Percentiles rank a stretch among this genome's conserved stretches.
phyloP scores from a whole-genome alignment of 92 coral and sea anemone species.

The Porites divaricata region DNA sequence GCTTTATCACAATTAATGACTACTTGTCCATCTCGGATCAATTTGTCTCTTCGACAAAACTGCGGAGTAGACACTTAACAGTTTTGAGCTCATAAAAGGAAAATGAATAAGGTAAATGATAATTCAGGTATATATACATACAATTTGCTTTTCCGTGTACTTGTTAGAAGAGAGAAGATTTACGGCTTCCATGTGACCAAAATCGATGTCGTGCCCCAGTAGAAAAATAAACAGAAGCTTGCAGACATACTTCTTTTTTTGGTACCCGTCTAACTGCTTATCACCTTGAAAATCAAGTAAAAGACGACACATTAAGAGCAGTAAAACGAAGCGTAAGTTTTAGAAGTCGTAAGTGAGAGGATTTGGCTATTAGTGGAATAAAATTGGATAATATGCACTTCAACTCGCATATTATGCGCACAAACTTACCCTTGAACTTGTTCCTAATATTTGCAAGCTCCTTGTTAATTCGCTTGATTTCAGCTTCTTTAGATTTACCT shows the following conservation, averaged over 20 bases:
- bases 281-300: conserved; percentile 67
- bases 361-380: not conserved
- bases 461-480: conserved; percentile 94
- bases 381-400: not conserved
- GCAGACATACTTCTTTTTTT: conserved; percentile 98
- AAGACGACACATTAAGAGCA: not conserved
- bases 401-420: not conserved
- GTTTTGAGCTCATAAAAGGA: not conserved
- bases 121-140: conserved; percentile 56
- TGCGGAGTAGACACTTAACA: no score
- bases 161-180: conserved; percentile 96
- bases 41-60: not conserved
- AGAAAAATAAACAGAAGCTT: conserved; percentile 94
- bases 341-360: not conserved
- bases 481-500: conserved; percentile 99
- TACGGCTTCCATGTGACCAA: conserved; percentile 99
- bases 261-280: conserved; percentile 97
- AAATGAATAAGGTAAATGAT: not conserved
- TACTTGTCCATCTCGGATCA: not conserved
- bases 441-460: conserved; percentile 98
- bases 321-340: not conserved
- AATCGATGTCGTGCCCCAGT: conserved; percentile 96
- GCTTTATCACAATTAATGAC: not conserved
- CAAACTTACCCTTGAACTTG: conserved; percentile 93
- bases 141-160: conserved; percentile 98